Evolutionary conservation across 2,113 vertebrate genomes (phyloP).

Genomic region (Nothoprocta perdicaria): DNA sequence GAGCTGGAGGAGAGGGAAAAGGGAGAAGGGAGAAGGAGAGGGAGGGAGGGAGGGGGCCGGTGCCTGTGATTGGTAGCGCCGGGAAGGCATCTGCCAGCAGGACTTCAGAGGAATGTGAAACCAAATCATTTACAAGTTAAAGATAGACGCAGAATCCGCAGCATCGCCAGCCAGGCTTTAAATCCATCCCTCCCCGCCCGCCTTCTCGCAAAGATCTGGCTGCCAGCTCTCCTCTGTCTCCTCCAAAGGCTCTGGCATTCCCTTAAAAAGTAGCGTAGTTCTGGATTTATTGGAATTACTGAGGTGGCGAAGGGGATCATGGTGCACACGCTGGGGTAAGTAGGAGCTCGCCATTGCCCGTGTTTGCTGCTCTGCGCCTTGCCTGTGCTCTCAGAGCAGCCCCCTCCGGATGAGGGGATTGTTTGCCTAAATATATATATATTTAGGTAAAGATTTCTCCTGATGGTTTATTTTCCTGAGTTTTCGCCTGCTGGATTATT

Average conservation of each 20-base stretch:
- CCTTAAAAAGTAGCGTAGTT: slow-evolving; percentile 36
- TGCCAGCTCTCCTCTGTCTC: slow-evolving; percentile 58
- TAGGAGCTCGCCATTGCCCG: slow-evolving; percentile 53
- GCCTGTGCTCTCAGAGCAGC: slow-evolving; percentile 13
- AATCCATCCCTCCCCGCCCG: slow-evolving; percentile 77
- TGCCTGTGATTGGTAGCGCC: slow-evolving; percentile 85
- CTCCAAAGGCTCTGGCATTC: slow-evolving; percentile 34
- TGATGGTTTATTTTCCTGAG: not conserved
- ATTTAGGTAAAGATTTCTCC: not conserved
- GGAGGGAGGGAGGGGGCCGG: slow-evolving; percentile 67
- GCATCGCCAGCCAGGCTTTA: slow-evolving; percentile 82
- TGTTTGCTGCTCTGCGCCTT: slow-evolving; percentile 6
- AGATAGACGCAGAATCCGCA: slow-evolving; percentile 90
- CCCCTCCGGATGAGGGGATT: not conserved
- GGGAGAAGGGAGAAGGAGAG: not conserved
- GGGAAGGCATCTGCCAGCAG: slow-evolving; percentile 83
- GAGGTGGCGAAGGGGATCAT: slow-evolving; percentile 69
- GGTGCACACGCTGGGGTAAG: slow-evolving; percentile 86
- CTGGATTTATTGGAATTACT: slow-evolving; percentile 65
- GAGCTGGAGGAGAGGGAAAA: not conserved
- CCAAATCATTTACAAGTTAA: slow-evolving; percentile 94
- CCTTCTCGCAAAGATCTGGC: slow-evolving; percentile 53
- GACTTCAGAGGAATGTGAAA: slow-evolving; percentile 92
- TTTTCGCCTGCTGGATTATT: not conserved
- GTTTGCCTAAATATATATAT: not conserved